Conservation (phyloP, 2,113 vertebrate genomes). For the Corythaixoides concolor region DNA sequence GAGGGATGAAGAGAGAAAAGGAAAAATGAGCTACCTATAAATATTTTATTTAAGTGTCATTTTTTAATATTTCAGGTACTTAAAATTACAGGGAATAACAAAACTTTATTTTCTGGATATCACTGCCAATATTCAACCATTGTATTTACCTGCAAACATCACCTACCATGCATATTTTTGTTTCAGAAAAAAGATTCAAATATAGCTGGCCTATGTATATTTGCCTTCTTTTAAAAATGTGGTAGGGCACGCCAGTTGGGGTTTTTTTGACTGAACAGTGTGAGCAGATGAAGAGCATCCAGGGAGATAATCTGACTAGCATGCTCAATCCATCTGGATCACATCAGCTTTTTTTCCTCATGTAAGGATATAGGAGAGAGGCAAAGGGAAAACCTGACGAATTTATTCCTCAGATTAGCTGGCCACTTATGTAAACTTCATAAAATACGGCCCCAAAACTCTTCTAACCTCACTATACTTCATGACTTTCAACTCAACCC, state of each 20-base stretch:
- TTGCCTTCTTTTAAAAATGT: not conserved
- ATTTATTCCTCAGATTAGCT: not conserved
- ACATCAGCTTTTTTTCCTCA: not conserved
- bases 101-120: not conserved
- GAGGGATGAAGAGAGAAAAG: not conserved
- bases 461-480: not conserved
- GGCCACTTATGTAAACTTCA: not conserved
- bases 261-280: not conserved
- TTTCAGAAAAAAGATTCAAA: not conserved
- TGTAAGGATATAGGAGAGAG: not conserved
- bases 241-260: not conserved
- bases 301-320: not conserved
- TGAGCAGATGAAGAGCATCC: not conserved
- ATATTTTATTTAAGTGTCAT: not conserved
- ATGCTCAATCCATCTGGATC: conserved; percentile 28
- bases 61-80: not conserved
- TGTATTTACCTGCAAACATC: not conserved
- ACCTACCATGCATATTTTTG: not conserved
- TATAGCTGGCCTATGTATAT: not conserved
- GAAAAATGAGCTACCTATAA: not conserved
- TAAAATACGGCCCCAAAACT: not conserved
- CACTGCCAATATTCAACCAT: not conserved
- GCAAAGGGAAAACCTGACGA: not conserved
- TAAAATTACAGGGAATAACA: not conserved
- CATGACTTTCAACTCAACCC: not conserved